These are phyloP conservation scores for Chelonus insularis DNA, from an alignment of 1,140 invertebrate genomes.

Conservation along the genomic window DNA sequence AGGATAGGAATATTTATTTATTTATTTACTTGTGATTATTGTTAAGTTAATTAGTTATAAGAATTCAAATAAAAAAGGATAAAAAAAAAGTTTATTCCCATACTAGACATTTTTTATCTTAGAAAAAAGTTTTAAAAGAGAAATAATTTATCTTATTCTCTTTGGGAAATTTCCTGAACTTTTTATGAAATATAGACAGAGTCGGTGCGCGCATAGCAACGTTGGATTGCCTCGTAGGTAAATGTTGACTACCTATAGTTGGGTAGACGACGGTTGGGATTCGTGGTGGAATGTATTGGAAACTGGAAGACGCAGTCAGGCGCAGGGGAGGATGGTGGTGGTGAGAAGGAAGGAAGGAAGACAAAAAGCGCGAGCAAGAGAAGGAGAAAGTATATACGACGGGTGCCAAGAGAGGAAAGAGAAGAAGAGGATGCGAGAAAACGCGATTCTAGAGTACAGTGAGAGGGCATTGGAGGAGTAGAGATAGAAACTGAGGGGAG, in stretches of 20 bases:
- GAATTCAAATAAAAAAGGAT: conserved; percentile 11
- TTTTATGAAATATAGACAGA: conserved; percentile 5
- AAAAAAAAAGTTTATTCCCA: background rate
- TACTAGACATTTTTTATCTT: background rate
- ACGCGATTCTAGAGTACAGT: conserved; percentile 7
- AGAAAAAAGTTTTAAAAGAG: background rate
- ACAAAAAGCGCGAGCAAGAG: conserved; percentile 17
- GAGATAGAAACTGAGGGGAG: conserved; percentile 23
- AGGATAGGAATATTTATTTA: too few relatives aligned
- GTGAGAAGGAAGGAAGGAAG: conserved; percentile 22
- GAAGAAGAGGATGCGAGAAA: conserved; percentile 15
- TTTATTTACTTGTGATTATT: too few relatives aligned
- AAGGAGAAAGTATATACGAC: conserved; percentile 22
- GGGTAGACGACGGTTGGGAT: conserved; percentile 32
- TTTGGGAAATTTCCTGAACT: background rate
- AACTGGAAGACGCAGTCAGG: conserved; percentile 36
- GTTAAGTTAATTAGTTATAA: too few relatives aligned
- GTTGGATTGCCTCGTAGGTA: conserved; percentile 21
- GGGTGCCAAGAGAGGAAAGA: background rate
- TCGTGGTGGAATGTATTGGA: conserved; percentile 41
- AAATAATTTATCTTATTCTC: background rate
- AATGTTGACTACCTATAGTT: conserved; percentile 8
- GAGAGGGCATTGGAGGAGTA: conserved; percentile 17
- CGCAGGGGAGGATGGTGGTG: conserved; percentile 23
- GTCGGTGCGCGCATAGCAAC: conserved; percentile 25